phyloP scores from a whole-genome alignment of 2,888 invertebrate genomes.

The Stratiomys singularior region DNA sequence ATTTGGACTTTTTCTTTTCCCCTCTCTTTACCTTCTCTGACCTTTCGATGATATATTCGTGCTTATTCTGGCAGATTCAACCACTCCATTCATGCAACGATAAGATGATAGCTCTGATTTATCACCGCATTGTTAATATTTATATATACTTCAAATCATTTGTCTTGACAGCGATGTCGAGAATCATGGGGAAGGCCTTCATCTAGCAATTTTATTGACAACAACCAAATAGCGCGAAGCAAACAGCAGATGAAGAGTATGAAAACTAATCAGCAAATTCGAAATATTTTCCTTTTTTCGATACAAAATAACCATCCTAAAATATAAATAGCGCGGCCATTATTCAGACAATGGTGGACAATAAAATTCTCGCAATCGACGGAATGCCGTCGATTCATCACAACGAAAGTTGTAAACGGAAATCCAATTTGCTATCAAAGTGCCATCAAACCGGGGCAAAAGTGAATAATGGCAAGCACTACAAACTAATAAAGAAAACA shows the following conservation, averaged over 20 bases:
- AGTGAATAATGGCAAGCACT: slow-evolving; percentile 46
- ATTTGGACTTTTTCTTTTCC: no score
- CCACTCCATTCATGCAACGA: background rate
- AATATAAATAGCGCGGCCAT: slow-evolving; percentile 31
- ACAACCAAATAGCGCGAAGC: background rate
- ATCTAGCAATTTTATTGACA: background rate
- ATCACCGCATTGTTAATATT: background rate
- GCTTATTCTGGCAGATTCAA: no score
- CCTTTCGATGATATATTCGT: no score
- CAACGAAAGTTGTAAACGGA: slow-evolving; percentile 42
- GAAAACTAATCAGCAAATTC: slow-evolving; percentile 37
- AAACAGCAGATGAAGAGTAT: slow-evolving; percentile 14
- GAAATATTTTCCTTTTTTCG: slow-evolving; percentile 36
- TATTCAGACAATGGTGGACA: slow-evolving; percentile 42
- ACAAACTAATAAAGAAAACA: slow-evolving; percentile 46
- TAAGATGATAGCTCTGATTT: background rate
- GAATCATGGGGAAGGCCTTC: background rate
- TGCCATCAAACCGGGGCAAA: slow-evolving; percentile 44
- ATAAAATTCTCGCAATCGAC: slow-evolving; percentile 47
- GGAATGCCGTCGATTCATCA: slow-evolving; percentile 44
- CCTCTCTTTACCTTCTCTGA: no score
- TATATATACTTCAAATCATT: background rate
- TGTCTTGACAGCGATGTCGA: background rate
- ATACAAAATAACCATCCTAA: slow-evolving; percentile 13
- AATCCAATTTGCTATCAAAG: slow-evolving; percentile 46